These are phyloP conservation scores for Stictonetta naevosa DNA, from an alignment of 2,113 vertebrate genomes.

Conservation along the genomic window DNA sequence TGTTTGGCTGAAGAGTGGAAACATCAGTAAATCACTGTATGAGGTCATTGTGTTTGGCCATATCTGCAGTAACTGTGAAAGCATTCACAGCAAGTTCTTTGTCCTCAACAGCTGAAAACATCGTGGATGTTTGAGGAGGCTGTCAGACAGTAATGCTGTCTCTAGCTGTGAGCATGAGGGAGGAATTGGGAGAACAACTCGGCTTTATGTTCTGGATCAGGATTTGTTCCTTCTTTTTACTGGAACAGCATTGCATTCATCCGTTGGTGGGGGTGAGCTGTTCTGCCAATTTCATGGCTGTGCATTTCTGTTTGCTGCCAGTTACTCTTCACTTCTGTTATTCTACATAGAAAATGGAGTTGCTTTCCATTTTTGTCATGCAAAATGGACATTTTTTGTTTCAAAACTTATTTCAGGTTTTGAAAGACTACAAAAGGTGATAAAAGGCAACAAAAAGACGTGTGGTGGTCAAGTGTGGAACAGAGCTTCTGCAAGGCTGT, in stretches of 20 bases:
- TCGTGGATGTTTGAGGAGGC: not conserved
- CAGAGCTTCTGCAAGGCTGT: not conserved
- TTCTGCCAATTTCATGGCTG: not conserved
- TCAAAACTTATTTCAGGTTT: not conserved
- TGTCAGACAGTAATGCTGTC: not conserved
- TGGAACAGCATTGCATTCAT: not conserved
- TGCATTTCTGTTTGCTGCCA: not conserved
- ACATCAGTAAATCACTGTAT: not conserved
- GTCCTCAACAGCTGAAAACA: conserved; percentile 28
- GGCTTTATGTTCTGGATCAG: not conserved
- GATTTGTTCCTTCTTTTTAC: not conserved
- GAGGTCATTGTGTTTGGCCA: not conserved
- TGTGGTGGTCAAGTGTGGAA: not conserved
- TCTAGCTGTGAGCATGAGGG: not conserved
- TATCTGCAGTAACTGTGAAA: not conserved
- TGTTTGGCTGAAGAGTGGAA: not conserved
- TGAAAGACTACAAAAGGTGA: not conserved
- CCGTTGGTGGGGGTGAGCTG: not conserved
- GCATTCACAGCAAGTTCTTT: not conserved
- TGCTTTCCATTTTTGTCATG: not conserved
- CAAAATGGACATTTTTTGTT: not conserved
- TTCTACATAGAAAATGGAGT: not conserved
- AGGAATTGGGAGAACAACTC: not conserved
- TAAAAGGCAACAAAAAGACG: not conserved
- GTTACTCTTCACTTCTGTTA: not conserved